Conservation (phyloP, 2,113 vertebrate species). For the Crotalus tigris region DNA sequence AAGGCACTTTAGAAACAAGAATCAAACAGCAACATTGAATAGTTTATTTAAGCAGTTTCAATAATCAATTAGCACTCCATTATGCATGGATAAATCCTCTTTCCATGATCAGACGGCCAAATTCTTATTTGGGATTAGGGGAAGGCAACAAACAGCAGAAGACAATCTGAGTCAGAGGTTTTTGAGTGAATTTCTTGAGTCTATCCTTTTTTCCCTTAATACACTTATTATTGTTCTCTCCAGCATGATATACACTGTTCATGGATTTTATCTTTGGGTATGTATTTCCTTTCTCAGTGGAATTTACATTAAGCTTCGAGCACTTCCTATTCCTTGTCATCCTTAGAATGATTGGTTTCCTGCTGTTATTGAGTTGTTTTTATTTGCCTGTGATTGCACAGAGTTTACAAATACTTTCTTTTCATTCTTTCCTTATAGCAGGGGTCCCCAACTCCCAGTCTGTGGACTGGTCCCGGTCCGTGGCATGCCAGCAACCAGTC, state of each 20-base stretch:
- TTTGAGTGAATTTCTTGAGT: background rate
- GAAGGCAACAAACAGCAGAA: background rate
- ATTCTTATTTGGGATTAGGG: background rate
- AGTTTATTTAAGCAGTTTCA: background rate
- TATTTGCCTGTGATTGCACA: background rate
- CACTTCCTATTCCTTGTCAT: background rate
- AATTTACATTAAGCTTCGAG: background rate
- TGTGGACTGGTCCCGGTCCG: too few relatives aligned
- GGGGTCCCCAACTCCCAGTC: too few relatives aligned
- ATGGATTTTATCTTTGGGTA: background rate
- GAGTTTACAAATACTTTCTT: background rate
- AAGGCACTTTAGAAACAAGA: background rate
- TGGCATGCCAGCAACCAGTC: too few relatives aligned
- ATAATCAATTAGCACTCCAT: background rate
- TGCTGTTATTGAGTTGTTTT: background rate
- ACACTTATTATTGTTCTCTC: background rate
- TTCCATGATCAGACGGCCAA: background rate
- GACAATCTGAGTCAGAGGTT: background rate
- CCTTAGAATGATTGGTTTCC: background rate
- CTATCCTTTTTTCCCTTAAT: background rate
- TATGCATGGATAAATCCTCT: background rate
- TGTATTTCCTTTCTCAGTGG: background rate
- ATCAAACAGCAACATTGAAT: background rate
- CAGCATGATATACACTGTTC: background rate
- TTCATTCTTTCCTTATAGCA: background rate